phyloP scores from a whole-genome alignment of 2,113 vertebrate genomes.

The Campylomormyrus tamandua region DNA sequence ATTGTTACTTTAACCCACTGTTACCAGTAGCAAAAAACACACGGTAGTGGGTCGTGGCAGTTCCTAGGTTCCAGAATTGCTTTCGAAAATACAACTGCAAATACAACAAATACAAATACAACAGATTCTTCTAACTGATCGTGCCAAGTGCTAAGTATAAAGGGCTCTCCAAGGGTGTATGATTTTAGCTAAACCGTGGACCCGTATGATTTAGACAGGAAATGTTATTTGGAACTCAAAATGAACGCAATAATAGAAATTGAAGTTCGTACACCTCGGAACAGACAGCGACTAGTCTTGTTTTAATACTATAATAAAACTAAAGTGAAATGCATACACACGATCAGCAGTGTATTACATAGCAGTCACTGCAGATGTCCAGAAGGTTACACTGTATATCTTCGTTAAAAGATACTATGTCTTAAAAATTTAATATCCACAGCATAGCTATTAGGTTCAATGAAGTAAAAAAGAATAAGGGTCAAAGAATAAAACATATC shows the following conservation, averaged over 20 bases:
- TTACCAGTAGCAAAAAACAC: not conserved
- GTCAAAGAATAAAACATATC: not conserved
- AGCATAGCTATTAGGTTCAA: not conserved
- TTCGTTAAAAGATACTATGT: not conserved
- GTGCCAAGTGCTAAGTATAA: not conserved
- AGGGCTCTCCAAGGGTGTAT: not conserved
- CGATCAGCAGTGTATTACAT: not conserved
- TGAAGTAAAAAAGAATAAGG: not conserved
- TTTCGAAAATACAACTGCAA: not conserved
- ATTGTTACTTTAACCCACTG: slow-evolving; percentile 11
- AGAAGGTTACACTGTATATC: not conserved
- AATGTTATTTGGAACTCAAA: not conserved
- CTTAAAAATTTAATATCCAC: not conserved
- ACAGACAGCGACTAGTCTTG: not conserved
- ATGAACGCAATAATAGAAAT: not conserved
- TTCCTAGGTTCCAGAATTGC: not conserved
- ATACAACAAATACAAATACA: not conserved
- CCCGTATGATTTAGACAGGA: not conserved
- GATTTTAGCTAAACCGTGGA: not conserved
- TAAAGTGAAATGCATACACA: not conserved
- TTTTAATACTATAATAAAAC: not conserved
- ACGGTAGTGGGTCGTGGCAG: not conserved
- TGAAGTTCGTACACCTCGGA: not conserved
- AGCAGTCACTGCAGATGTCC: not conserved
- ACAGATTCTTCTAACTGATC: not conserved